Evolutionary conservation across 2,888 invertebrate species (phyloP).

Genomic region (Microctonus brassicae): DNA sequence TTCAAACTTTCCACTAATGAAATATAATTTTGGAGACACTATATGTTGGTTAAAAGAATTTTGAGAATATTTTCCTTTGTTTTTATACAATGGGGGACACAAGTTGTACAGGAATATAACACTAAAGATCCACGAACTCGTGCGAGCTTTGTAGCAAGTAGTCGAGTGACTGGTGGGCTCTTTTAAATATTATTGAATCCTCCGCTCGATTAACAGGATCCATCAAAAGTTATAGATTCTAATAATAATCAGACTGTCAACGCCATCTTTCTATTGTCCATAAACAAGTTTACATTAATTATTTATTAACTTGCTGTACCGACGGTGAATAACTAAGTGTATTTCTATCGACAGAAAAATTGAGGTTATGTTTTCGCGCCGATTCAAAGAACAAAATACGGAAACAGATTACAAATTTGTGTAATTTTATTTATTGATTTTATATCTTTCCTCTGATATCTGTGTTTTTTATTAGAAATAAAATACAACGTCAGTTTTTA

Average conservation of each 20-base stretch:
- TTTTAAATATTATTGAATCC: conserved; percentile 14
- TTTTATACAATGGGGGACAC: neutral
- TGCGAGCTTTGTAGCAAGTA: neutral
- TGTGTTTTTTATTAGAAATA: too few relatives aligned
- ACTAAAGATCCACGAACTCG: neutral
- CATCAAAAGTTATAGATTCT: conserved; percentile 44
- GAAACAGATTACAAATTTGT: too few relatives aligned
- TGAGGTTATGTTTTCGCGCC: too few relatives aligned
- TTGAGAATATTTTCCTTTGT: too few relatives aligned
- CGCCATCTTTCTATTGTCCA: neutral
- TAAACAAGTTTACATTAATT: too few relatives aligned
- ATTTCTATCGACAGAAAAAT: too few relatives aligned
- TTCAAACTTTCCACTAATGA: neutral
- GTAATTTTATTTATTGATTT: too few relatives aligned
- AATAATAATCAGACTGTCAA: neutral
- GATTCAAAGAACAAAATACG: too few relatives aligned
- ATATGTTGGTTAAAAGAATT: too few relatives aligned
- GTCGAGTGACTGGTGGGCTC: conserved; percentile 11
- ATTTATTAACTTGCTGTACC: neutral
- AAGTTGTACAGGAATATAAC: neutral
- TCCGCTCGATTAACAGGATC: conserved; percentile 27
- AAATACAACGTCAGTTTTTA: too few relatives aligned
- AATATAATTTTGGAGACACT: too few relatives aligned
- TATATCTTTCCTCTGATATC: too few relatives aligned
- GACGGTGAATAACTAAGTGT: neutral